A percentile compares a stretch with the other conserved stretches of the same genome.
Evolutionary conservation across 2,113 vertebrate species (phyloP).

Genomic region (Microcebus tavaratra): DNA sequence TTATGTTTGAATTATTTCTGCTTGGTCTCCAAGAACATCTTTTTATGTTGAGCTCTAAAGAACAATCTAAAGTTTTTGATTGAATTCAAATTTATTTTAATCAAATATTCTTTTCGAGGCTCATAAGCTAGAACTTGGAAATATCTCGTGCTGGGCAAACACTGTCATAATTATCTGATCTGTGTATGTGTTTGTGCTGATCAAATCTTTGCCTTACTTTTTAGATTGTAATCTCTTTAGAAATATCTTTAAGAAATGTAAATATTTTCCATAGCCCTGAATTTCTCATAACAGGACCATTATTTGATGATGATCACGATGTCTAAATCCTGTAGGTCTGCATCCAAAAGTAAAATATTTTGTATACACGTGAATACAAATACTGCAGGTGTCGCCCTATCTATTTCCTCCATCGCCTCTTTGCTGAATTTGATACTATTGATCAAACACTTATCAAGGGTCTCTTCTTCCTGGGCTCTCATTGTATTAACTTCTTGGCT

Average conservation of each 20-base stretch:
- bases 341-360: neutral
- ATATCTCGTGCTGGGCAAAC: neutral
- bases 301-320: neutral
- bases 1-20: neutral
- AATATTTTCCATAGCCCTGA: neutral
- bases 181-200: neutral
- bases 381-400: neutral
- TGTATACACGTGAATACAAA: neutral
- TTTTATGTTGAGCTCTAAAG: neutral
- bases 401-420: neutral
- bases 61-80: neutral
- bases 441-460: neutral
- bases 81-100: constrained; percentile 27
- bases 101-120: neutral
- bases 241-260: neutral
- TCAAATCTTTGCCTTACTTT: neutral
- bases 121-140: neutral
- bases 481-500: neutral
- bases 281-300: neutral
- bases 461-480: neutral
- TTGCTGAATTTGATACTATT: neutral
- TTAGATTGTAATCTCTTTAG: neutral
- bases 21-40: neutral
- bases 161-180: neutral
- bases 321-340: neutral